These are phyloP conservation scores for Stegana nigrithorax DNA, from an alignment of 2,888 invertebrate genomes.

Conservation along the genomic window DNA sequence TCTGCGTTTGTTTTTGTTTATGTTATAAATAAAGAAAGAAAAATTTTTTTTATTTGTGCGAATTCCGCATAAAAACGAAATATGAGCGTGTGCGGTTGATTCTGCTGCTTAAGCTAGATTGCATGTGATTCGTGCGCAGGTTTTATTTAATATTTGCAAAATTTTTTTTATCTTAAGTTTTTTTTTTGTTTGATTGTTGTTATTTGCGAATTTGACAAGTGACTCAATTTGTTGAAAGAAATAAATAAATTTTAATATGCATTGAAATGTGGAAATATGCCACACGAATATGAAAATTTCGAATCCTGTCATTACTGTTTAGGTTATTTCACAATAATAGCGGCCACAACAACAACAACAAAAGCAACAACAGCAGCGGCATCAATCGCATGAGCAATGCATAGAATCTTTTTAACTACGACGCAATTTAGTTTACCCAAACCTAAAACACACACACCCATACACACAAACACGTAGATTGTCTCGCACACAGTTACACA, in stretches of 20 bases:
- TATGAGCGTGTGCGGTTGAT: too few relatives aligned
- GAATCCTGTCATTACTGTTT: too few relatives aligned
- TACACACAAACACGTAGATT: conserved; percentile 16
- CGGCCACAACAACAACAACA: conserved; percentile 18
- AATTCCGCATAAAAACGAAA: conserved; percentile 32
- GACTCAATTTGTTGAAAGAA: too few relatives aligned
- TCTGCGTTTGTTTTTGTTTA: conserved; percentile 39
- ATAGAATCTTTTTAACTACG: conserved; percentile 47
- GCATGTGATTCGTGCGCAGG: too few relatives aligned
- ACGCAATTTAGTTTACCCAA: conserved; percentile 61
- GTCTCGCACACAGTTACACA: conserved; percentile 24
- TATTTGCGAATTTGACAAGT: too few relatives aligned
- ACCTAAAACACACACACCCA: conserved; percentile 25
- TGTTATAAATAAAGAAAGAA: conserved; percentile 45
- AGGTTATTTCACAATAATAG: conserved; percentile 1
- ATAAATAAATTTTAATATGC: too few relatives aligned
- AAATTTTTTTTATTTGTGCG: conserved; percentile 30
- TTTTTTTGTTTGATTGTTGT: conserved; percentile 8
- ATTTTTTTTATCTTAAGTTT: conserved; percentile 2
- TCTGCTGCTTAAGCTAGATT: too few relatives aligned
- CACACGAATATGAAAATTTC: too few relatives aligned
- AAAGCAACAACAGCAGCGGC: conserved; percentile 30
- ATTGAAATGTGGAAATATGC: too few relatives aligned
- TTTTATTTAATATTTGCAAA: background rate
- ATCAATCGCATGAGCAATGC: conserved; percentile 28